Percentiles rank a stretch among this genome's conserved stretches.
These are phyloP conservation scores for Solen grandis DNA, from an alignment of 1,140 invertebrate genomes.

Conservation along the genomic window DNA sequence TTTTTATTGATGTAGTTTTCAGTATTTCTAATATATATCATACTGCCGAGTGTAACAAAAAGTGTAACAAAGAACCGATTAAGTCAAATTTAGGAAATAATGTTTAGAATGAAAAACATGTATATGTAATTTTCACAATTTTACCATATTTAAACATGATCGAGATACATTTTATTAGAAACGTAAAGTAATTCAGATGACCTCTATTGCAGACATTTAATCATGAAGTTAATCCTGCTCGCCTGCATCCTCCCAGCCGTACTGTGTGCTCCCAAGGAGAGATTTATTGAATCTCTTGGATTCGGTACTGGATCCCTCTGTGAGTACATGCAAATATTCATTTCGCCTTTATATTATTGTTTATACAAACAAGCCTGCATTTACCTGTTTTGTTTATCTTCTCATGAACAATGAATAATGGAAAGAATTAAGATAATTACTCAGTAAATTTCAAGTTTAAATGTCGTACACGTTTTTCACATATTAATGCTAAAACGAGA, in stretches of 20 bases:
- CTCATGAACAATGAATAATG: background rate
- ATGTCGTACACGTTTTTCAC: background rate
- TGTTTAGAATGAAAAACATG: too few species aligned
- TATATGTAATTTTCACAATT: too few species aligned
- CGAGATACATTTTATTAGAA: too few species aligned
- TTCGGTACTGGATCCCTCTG: background rate
- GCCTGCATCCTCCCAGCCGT: background rate
- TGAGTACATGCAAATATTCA: background rate
- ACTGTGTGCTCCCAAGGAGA: background rate
- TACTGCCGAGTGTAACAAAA: too few species aligned
- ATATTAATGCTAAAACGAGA: background rate
- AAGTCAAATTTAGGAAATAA: too few species aligned
- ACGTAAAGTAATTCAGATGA: too few species aligned
- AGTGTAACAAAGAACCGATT: too few species aligned
- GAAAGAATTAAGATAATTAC: background rate
- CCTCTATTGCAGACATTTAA: too few species aligned
- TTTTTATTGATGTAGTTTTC: too few species aligned
- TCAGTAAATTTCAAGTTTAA: background rate
- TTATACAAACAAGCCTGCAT: background rate
- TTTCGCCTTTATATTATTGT: background rate
- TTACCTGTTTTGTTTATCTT: background rate
- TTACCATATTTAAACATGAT: too few species aligned
- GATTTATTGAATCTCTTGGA: conserved; percentile 2
- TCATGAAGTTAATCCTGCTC: too few species aligned
- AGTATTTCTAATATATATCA: too few species aligned